Evolutionary conservation across 1,140 invertebrate species (phyloP).

Genomic region (Temnothorax nylanderi): DNA sequence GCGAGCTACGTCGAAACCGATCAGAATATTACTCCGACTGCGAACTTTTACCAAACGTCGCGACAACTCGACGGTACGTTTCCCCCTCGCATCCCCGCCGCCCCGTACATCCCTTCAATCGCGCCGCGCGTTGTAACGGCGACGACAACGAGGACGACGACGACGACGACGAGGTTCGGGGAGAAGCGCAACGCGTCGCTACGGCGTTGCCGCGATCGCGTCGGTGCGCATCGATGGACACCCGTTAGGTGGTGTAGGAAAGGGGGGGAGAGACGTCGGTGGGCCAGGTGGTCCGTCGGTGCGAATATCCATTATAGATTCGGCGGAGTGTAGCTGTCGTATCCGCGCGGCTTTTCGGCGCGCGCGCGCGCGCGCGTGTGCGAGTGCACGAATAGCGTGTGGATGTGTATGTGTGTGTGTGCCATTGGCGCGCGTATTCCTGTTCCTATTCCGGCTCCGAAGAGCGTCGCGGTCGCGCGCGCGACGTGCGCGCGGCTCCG

Average conservation of each 20-base stretch:
- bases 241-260: slow-evolving; percentile 71
- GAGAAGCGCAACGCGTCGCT: not conserved
- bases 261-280: slow-evolving; percentile 57
- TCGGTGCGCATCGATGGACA: slow-evolving; percentile 63
- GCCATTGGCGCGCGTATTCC: not conserved
- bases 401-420: not conserved
- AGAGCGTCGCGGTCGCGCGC: not conserved
- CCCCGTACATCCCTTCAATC: not conserved
- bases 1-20: slow-evolving; percentile 40
- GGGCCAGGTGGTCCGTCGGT: slow-evolving; percentile 81
- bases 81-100: not conserved
- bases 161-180: not conserved
- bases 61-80: not conserved
- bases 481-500: too few species aligned
- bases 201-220: slow-evolving; percentile 14
- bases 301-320: slow-evolving; percentile 81
- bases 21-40: slow-evolving; percentile 37
- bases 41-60: slow-evolving; percentile 44
- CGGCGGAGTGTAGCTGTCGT: slow-evolving; percentile 75
- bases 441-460: slow-evolving; percentile 36
- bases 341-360: slow-evolving; percentile 65
- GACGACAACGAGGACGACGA: not conserved
- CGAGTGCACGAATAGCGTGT: not conserved
- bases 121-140: slow-evolving; percentile 7
- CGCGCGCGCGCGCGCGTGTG: slow-evolving; percentile 45